phyloP scores from a whole-genome alignment of 2,113 vertebrate species.

The Phrynosoma blainvillii region DNA sequence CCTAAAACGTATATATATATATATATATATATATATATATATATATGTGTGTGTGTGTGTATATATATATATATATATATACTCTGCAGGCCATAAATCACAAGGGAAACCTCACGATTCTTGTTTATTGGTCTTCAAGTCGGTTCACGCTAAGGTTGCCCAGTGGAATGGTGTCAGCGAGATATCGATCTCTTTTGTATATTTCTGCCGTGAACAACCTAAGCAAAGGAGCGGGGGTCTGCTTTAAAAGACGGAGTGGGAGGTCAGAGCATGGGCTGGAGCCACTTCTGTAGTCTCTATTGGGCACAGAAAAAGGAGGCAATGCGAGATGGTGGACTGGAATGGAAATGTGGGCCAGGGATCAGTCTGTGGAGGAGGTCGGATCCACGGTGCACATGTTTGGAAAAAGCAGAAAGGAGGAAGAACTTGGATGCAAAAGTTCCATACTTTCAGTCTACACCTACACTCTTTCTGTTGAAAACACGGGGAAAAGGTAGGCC shows the following conservation, averaged over 20 bases:
- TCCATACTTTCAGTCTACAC: not conserved
- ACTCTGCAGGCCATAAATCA: not conserved
- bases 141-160: slow-evolving; percentile 15
- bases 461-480: not conserved
- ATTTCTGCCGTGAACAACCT: slow-evolving; percentile 12
- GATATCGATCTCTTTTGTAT: slow-evolving; percentile 30
- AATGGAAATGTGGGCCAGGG: not conserved
- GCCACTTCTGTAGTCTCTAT: not conserved
- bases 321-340: not conserved
- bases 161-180: not conserved
- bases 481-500: not conserved
- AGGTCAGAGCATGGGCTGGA: no score
- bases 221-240: not conserved
- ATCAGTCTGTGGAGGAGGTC: slow-evolving; percentile 57
- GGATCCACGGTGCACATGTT: no score
- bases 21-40: no score
- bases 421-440: slow-evolving; percentile 17
- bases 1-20: no score
- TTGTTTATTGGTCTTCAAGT: slow-evolving; percentile 18
- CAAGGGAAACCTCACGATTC: not conserved
- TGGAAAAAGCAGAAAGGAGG: no score
- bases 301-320: not conserved
- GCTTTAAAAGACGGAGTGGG: not conserved
- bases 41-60: no score
- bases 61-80: not conserved